Percentiles rank a stretch among this genome's conserved stretches.
Evolutionary conservation across 2,797 vertebrate species (phyloP).

Genomic region (Hipposideros larvatus): DNA sequence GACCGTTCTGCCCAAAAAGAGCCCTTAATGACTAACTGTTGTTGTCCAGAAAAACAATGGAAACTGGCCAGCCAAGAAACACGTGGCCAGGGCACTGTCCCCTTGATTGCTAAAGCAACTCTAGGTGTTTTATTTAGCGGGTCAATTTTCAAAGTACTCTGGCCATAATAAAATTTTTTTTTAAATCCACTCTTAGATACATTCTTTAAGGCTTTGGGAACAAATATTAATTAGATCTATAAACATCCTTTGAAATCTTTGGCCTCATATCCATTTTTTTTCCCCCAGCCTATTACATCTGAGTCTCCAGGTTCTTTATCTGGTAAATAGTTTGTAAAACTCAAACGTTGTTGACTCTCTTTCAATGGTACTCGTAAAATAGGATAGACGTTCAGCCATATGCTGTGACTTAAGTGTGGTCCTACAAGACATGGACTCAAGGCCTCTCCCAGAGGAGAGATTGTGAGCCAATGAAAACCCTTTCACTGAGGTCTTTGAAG

Average conservation of each 20-base stretch:
- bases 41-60: background rate
- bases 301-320: background rate
- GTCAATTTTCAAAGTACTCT: background rate
- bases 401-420: background rate
- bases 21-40: background rate
- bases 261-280: background rate
- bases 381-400: background rate
- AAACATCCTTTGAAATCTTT: background rate
- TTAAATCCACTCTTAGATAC: background rate
- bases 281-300: background rate
- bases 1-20: background rate
- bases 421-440: background rate
- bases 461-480: background rate
- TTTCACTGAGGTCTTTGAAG: background rate
- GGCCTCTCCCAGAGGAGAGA: background rate
- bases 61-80: constrained; percentile 47
- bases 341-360: background rate
- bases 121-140: background rate
- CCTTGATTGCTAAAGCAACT: background rate
- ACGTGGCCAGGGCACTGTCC: background rate
- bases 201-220: constrained; percentile 14
- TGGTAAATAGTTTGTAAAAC: constrained; percentile 52
- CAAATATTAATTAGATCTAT: background rate
- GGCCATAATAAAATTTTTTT: background rate
- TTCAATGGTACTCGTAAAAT: background rate